Evolutionary conservation across 2,797 vertebrate species (phyloP).

Genomic region (Sebastes oblongus): DNA sequence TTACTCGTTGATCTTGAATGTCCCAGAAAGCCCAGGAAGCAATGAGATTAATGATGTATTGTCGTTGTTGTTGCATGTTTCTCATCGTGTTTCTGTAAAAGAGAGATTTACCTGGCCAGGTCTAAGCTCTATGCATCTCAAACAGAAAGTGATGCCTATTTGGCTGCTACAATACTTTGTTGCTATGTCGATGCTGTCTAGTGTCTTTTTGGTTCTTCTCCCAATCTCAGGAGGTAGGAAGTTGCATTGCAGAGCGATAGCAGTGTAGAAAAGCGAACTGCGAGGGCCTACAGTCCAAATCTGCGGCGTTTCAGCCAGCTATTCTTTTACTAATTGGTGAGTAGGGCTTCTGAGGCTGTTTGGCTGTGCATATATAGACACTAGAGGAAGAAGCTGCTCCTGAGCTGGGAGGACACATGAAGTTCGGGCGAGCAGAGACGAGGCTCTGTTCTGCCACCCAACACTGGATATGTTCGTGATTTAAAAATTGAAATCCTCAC

Average conservation of each 20-base stretch:
- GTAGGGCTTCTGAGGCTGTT: constrained; percentile 61
- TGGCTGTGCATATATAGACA: constrained; percentile 69
- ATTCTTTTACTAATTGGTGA: constrained; percentile 51
- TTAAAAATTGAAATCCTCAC: constrained; percentile 69
- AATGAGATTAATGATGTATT: constrained; percentile 79
- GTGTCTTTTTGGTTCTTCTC: constrained; percentile 79
- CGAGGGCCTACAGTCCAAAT: constrained; percentile 54
- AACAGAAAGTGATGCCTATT: constrained; percentile 76
- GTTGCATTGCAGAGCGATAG: constrained; percentile 61
- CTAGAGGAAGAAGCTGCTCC: constrained; percentile 71
- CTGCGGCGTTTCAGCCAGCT: constrained; percentile 42
- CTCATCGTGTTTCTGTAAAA: constrained; percentile 81
- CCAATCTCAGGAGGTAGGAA: constrained; percentile 78
- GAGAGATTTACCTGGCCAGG: constrained; percentile 76
- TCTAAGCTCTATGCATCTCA: constrained; percentile 79
- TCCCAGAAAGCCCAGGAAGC: constrained; percentile 75
- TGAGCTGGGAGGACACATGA: constrained; percentile 76
- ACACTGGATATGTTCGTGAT: constrained; percentile 75
- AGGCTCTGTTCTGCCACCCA: constrained; percentile 64
- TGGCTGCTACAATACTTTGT: constrained; percentile 79
- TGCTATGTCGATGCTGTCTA: constrained; percentile 80
- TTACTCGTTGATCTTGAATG: constrained; percentile 75
- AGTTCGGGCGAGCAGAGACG: constrained; percentile 54
- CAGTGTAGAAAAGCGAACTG: constrained; percentile 58
- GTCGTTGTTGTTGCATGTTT: constrained; percentile 83